A percentile compares a stretch with the other conserved stretches of the same genome.
Evolutionary conservation across 53 echinoderm and acorn worm species (phyloP).

Genomic region (Crossaster papposus): DNA sequence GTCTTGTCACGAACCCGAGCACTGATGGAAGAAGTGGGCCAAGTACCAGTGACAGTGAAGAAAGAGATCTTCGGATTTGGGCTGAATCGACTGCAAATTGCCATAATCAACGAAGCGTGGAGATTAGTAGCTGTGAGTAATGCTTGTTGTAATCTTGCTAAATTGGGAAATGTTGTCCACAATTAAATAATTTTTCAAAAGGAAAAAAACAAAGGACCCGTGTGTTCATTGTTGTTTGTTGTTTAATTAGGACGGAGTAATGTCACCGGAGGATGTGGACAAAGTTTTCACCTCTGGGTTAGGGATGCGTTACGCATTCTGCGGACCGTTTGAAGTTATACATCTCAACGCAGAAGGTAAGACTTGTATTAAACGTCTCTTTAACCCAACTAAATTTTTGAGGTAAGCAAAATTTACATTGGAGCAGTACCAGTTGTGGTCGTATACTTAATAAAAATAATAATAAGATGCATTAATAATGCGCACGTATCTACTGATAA

Average conservation of each 20-base stretch:
- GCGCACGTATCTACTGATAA: no score
- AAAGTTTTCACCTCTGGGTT: slow-evolving; percentile 87
- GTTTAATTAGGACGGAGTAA: slow-evolving; percentile 73
- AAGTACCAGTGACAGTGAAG: slow-evolving; percentile 83
- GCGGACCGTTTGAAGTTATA: slow-evolving; percentile 91
- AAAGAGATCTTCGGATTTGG: slow-evolving; percentile 89
- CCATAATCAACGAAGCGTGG: slow-evolving; percentile 78
- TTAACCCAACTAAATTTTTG: no score
- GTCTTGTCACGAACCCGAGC: slow-evolving; percentile 69
- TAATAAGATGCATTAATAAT: no score
- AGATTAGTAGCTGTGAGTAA: slow-evolving; percentile 80
- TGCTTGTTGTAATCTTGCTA: not conserved
- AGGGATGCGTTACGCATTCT: slow-evolving; percentile 89
- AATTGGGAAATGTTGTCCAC: no score
- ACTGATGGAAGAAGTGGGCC: slow-evolving; percentile 81
- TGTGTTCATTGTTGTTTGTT: not conserved
- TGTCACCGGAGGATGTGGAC: slow-evolving; percentile 91
- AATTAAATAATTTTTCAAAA: not conserved
- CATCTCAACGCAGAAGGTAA: slow-evolving; percentile 98
- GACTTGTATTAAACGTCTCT: not conserved
- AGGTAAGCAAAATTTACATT: no score
- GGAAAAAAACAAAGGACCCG: no score
- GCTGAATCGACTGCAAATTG: slow-evolving; percentile 83
- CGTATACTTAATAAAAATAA: no score
- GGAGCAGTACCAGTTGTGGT: no score